Evolutionary conservation across 2,888 invertebrate genomes (phyloP), one percentile per base, ranked within the genome.

Genomic region (Cactoblastis cactorum): DNA sequence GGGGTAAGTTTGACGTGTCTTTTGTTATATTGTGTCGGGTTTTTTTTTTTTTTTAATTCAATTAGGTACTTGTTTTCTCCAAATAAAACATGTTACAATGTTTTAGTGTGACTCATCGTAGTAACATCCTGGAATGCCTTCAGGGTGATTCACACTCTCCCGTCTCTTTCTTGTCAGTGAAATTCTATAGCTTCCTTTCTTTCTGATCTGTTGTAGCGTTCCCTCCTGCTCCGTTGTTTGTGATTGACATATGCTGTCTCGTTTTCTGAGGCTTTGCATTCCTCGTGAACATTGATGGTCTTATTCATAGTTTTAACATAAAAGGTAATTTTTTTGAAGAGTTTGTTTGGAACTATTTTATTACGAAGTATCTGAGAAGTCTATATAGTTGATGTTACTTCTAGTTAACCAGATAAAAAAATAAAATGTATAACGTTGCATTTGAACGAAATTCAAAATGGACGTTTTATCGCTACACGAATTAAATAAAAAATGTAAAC

Each of bases 121-220:
- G 45, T 8, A 49, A 55, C 55, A 57, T 55, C 60, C 57, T 61
- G 56, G 54, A 54, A 59, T 63, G 63, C 59, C 58, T 35, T 50
- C 17, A 48, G 37, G 33, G 49, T 72, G 71, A 72, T 54, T 72
- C 72, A 71, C 28, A 12, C 2, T 5, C 5, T n/a, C 45, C 37
- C 24, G 17, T 48, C 47, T 37, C 47, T 38, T 48, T 48, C 28
- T 24, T 28, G 11, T 28, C 47, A 28, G 11, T 6, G 37, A 15
- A 14, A 37, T 11, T 41, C 34, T 46, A 32, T 52, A 28, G 33
- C 49, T 49, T 19, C 65, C 62, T 52, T 59, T 54, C 1, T 49
- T 65, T 12, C 49, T 48, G 15, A 4, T 17, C 8, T 12, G 33
- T 18, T 33, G 22, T 14, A 18, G 18, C 28, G 15, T 28, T 32